Evolutionary conservation across 2,888 invertebrate genomes (phyloP).

Genomic region (Linnaemya tessellans): DNA sequence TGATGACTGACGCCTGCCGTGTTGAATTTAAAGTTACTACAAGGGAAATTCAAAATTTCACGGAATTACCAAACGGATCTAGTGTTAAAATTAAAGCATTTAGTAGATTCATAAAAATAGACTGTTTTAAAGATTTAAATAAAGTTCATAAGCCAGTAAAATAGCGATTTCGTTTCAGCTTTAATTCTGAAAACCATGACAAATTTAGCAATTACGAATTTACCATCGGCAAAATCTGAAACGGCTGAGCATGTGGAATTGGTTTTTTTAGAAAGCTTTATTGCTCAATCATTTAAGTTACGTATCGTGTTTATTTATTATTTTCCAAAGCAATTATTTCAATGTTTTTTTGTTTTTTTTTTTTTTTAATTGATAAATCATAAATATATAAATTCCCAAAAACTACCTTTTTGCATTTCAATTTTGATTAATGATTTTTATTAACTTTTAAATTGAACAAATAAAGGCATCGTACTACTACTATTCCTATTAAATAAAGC

Average conservation of each 20-base stretch:
- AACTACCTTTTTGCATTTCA: not conserved
- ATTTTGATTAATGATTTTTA: slow-evolving; percentile 1
- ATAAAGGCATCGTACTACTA: not conserved
- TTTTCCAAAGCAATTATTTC: too few species aligned
- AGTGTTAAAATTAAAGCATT: too few species aligned
- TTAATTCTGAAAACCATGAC: not conserved
- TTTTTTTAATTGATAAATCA: too few species aligned
- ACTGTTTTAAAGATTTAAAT: not conserved
- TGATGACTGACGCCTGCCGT: too few species aligned
- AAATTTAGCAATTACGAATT: not conserved
- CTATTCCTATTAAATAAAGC: not conserved
- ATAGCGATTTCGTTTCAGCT: not conserved
- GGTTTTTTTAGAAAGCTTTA: not conserved
- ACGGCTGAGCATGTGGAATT: not conserved
- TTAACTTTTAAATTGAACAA: not conserved
- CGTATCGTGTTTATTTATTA: not conserved
- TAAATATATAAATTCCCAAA: too few species aligned
- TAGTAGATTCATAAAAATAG: too few species aligned
- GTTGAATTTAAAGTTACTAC: too few species aligned
- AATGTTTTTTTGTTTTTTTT: too few species aligned
- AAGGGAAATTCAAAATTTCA: too few species aligned
- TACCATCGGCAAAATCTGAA: not conserved
- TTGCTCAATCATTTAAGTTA: not conserved
- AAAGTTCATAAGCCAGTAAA: not conserved
- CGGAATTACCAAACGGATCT: too few species aligned